These are phyloP conservation scores for Tanaodytes sp. DNA, from an alignment of 2,888 invertebrate species.

Conservation along the genomic window DNA sequence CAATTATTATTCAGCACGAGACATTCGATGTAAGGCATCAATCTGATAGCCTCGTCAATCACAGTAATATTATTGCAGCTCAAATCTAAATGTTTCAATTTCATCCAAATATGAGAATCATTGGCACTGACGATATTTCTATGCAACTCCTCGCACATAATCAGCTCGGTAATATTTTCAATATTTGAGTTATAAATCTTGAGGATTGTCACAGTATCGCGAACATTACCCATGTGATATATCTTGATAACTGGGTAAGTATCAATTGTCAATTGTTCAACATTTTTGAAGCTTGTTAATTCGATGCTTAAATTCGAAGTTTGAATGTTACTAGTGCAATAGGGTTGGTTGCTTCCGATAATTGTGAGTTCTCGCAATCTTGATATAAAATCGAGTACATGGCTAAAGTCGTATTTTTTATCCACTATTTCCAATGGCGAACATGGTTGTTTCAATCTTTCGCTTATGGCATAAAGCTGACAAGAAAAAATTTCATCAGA, in stretches of 20 bases:
- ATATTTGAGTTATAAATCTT: conserved; percentile 80
- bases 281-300: conserved; percentile 85
- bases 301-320: conserved; percentile 87
- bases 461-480: conserved; percentile 91
- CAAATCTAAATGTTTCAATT: conserved; percentile 82
- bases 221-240: conserved; percentile 75
- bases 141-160: conserved; percentile 89
- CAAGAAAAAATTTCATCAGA: conserved; percentile 70
- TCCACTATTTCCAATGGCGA: conserved; percentile 85
- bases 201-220: conserved; percentile 79
- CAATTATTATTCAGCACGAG: conserved; percentile 86
- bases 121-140: conserved; percentile 75
- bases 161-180: conserved; percentile 82
- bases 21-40: conserved; percentile 81
- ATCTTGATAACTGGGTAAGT: conserved; percentile 82
- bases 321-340: conserved; percentile 88
- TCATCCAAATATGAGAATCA: conserved; percentile 79
- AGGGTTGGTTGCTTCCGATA: conserved; percentile 78
- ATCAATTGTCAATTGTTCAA: conserved; percentile 82
- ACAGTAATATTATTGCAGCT: conserved; percentile 84
- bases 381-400: conserved; percentile 90
- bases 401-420: conserved; percentile 89
- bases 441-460: conserved; percentile 88
- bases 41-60: conserved; percentile 86
- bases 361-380: conserved; percentile 82